Evolutionary conservation across 2,797 vertebrate genomes (phyloP).

Genomic region (Okamejei kenojei): DNA sequence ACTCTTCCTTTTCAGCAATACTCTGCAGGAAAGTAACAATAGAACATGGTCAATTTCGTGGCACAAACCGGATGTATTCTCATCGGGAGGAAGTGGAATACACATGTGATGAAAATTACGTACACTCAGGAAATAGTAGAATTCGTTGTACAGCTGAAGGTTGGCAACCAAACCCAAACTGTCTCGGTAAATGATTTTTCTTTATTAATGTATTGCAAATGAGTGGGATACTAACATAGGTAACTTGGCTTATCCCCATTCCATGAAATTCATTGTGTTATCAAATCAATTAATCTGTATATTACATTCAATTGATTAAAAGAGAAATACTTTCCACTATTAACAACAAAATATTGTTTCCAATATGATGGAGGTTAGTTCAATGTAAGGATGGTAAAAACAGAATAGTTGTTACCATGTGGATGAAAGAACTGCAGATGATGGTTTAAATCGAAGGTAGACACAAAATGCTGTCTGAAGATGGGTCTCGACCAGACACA

Average conservation of each 20-base stretch:
- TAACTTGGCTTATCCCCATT: background rate
- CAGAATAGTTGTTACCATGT: background rate
- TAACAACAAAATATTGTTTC: background rate
- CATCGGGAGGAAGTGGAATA: background rate
- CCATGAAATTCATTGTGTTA: background rate
- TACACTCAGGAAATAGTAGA: background rate
- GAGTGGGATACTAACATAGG: background rate
- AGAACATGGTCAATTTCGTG: background rate
- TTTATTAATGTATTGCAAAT: background rate
- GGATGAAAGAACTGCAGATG: too few species aligned
- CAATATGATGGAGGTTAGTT: background rate
- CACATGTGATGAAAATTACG: background rate
- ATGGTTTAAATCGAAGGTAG: too few species aligned
- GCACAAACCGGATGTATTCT: background rate
- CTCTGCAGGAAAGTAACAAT: background rate
- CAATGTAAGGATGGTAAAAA: background rate
- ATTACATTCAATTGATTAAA: too few species aligned
- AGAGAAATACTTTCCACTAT: background rate
- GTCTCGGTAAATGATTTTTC: conserved; percentile 44
- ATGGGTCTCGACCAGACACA: too few species aligned
- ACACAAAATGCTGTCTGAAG: too few species aligned
- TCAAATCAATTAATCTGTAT: background rate
- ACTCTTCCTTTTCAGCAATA: conserved; percentile 22
- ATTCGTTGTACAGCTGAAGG: background rate
- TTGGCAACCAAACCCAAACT: conserved; percentile 34